Conservation (phyloP, 2,888 invertebrate species). For the Xiphydria camelus region DNA sequence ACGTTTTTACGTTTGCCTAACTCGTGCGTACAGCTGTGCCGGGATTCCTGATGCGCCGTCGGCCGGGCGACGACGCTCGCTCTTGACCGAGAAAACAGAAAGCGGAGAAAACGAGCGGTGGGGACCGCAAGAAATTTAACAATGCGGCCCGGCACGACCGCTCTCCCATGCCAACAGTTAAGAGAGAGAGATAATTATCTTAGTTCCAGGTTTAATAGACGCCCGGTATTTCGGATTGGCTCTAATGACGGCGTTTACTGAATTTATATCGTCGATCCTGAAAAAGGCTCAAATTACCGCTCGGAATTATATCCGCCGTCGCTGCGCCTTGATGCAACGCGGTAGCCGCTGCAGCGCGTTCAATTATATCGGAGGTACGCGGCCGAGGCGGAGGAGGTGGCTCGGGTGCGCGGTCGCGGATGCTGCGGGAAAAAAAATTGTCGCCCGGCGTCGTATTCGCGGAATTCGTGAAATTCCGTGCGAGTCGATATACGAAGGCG, state of each 20-base stretch:
- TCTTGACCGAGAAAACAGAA: conserved; percentile 6
- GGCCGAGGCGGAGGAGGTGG: background rate
- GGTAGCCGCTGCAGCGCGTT: too few relatives aligned
- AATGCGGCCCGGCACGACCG: conserved; percentile 36
- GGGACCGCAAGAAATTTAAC: conserved; percentile 38
- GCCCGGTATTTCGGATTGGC: conserved; percentile 53
- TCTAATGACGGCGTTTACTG: conserved; percentile 55
- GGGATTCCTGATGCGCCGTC: conserved; percentile 29
- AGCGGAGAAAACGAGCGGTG: conserved; percentile 11
- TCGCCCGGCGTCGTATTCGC: too few relatives aligned
- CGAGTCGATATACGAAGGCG: too few relatives aligned
- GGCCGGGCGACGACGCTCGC: too few relatives aligned
- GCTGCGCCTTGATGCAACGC: conserved; percentile 37
- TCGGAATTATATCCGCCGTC: conserved; percentile 37
- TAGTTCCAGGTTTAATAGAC: conserved; percentile 55
- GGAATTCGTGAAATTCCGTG: too few relatives aligned
- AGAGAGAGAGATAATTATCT: conserved; percentile 55
- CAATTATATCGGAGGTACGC: conserved; percentile 42
- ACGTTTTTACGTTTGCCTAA: conserved; percentile 30
- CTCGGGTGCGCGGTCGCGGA: background rate
- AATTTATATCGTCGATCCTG: conserved; percentile 46
- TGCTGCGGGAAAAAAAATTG: too few relatives aligned
- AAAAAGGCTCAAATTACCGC: conserved; percentile 37
- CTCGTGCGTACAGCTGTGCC: conserved; percentile 33
- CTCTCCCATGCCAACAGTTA: conserved; percentile 24